A percentile compares a stretch with the other conserved stretches of the same genome.
Evolutionary conservation across 2,797 vertebrate species (phyloP).

Genomic region (Morelia viridis): DNA sequence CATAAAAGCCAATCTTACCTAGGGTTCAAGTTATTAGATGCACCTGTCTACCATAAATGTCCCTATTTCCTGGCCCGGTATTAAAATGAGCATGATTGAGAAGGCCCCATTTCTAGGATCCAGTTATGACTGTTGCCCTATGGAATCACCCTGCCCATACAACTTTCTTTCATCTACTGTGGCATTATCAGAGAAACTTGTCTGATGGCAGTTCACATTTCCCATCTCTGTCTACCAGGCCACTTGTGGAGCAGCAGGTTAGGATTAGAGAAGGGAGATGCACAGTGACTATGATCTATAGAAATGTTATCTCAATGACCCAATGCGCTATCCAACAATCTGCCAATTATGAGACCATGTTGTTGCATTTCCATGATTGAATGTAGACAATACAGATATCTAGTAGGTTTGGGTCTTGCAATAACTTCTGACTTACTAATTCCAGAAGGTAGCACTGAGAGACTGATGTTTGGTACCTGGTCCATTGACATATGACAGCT

Average conservation of each 20-base stretch:
- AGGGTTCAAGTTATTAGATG: background rate
- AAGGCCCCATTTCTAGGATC: background rate
- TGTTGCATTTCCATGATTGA: background rate
- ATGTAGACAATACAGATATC: background rate
- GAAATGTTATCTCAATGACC: background rate
- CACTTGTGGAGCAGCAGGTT: background rate
- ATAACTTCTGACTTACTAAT: background rate
- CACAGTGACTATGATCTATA: background rate
- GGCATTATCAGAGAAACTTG: background rate
- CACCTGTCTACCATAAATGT: background rate
- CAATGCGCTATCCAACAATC: background rate
- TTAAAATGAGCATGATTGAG: background rate
- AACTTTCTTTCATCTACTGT: background rate
- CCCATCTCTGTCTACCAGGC: background rate
- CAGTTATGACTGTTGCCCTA: background rate
- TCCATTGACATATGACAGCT: background rate
- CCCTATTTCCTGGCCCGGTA: background rate
- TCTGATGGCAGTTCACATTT: background rate
- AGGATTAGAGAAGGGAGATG: background rate
- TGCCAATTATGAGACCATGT: background rate
- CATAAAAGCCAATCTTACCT: background rate
- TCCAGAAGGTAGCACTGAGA: background rate
- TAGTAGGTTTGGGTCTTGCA: background rate
- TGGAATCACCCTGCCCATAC: background rate
- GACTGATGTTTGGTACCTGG: background rate